phyloP scores from a whole-genome alignment of 1,140 invertebrate species.

The Condylostylus longicornis region DNA sequence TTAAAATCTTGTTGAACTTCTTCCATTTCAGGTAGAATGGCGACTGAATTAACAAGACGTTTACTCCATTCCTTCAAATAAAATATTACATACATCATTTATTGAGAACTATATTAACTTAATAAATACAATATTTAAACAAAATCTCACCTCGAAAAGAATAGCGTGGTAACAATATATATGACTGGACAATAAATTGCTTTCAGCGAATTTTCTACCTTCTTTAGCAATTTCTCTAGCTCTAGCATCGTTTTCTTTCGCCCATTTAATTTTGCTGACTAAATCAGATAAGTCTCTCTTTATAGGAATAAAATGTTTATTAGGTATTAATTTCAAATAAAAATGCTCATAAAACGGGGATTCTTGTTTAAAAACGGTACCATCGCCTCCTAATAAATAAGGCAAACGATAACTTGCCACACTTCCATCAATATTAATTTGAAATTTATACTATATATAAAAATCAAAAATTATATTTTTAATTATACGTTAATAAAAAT shows the following conservation, averaged over 20 bases:
- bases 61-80: slow-evolving; percentile 52
- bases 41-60: slow-evolving; percentile 42
- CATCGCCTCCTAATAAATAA: slow-evolving; percentile 74
- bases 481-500: slow-evolving; percentile 49
- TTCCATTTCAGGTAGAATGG: slow-evolving; percentile 56
- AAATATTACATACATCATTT: slow-evolving; percentile 8
- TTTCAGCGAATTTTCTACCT: slow-evolving; percentile 56
- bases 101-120: background rate
- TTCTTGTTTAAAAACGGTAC: slow-evolving; percentile 80
- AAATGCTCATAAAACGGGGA: slow-evolving; percentile 92
- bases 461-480: slow-evolving; percentile 67
- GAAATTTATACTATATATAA: slow-evolving; percentile 81
- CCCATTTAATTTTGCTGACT: slow-evolving; percentile 65
- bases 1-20: slow-evolving; percentile 39
- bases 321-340: slow-evolving; percentile 59
- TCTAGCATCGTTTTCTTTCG: slow-evolving; percentile 57
- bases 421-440: slow-evolving; percentile 87
- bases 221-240: slow-evolving; percentile 53
- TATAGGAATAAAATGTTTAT: slow-evolving; percentile 72
- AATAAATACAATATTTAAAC: background rate
- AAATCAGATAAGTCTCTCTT: slow-evolving; percentile 66
- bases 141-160: slow-evolving; percentile 50
- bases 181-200: slow-evolving; percentile 69
- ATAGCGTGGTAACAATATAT: slow-evolving; percentile 80
- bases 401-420: slow-evolving; percentile 91